These are phyloP conservation scores for Anticlea derivata DNA, from an alignment of 2,888 invertebrate genomes.

Conservation along the genomic window DNA sequence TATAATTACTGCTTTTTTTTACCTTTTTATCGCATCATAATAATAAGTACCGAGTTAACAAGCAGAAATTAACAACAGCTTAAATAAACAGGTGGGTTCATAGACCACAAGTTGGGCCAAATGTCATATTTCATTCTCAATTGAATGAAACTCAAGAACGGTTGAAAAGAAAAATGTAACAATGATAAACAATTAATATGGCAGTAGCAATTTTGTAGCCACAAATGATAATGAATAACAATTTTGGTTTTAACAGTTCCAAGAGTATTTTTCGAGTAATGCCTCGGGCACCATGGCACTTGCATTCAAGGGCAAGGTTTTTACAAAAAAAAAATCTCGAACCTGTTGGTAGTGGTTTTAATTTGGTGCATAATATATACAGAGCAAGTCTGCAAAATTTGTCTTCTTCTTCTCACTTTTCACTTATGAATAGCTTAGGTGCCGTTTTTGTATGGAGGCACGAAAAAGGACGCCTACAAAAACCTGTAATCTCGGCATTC, in stretches of 20 bases:
- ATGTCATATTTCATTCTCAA: slow-evolving; percentile 45
- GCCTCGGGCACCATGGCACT: slow-evolving; percentile 58
- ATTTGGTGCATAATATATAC: no score
- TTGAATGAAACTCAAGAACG: slow-evolving; percentile 4
- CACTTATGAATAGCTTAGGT: no score
- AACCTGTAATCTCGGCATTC: no score
- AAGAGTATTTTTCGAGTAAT: slow-evolving; percentile 43
- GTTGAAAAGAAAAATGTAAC: slow-evolving; percentile 17
- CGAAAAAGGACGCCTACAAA: no score
- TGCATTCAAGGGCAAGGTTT: slow-evolving; percentile 64
- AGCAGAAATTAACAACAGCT: no score
- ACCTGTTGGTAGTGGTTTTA: no score
- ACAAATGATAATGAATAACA: slow-evolving; percentile 46
- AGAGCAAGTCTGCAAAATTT: no score
- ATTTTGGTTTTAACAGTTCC: slow-evolving; percentile 45
- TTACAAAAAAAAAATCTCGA: slow-evolving; percentile 51
- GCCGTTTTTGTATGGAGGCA: no score
- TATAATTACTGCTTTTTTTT: no score
- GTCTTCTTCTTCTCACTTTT: no score
- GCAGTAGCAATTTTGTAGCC: slow-evolving; percentile 40
- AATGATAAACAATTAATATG: slow-evolving; percentile 21
- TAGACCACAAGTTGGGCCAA: slow-evolving; percentile 41
- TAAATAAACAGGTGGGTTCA: neutral
- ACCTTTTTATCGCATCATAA: no score
- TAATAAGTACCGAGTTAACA: no score